These are phyloP conservation scores for Ectropis grisescens DNA, from an alignment of 1,140 invertebrate genomes.

Conservation along the genomic window DNA sequence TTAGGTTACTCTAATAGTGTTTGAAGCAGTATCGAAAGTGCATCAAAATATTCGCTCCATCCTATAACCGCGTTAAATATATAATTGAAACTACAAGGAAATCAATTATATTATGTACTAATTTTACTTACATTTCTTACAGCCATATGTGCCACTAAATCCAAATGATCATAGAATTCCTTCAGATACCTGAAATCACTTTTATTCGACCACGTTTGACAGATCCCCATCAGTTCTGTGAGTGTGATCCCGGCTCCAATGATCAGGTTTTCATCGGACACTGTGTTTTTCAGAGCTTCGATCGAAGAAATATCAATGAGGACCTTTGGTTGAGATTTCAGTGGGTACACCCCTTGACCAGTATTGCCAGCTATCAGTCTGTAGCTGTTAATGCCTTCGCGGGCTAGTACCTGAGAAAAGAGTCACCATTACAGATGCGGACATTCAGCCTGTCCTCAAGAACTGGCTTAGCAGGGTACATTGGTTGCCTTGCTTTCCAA, in stretches of 20 bases:
- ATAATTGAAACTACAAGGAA: no score
- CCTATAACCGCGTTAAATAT: no score
- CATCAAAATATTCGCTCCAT: no score
- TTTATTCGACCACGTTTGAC: constrained; percentile 65
- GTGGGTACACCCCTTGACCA: constrained; percentile 68
- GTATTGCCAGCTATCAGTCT: constrained; percentile 78
- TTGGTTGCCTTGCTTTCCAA: no score
- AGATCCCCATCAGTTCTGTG: constrained; percentile 74
- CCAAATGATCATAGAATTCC: constrained; percentile 70
- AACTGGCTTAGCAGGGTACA: no score
- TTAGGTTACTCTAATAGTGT: no score
- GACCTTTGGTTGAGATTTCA: constrained; percentile 19
- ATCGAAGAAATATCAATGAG: constrained; percentile 70
- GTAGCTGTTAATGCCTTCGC: constrained; percentile 63
- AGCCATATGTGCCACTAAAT: constrained; percentile 79
- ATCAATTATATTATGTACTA: no score
- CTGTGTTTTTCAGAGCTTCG: constrained; percentile 71
- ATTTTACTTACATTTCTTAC: constrained; percentile 83
- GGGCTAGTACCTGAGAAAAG: constrained; percentile 58
- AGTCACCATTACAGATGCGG: no score
- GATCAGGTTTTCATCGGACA: constrained; percentile 65
- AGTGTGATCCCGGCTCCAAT: constrained; percentile 78
- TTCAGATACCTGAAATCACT: constrained; percentile 66
- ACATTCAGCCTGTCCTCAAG: no score
- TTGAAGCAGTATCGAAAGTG: no score